Evolutionary conservation across 1,140 invertebrate species (phyloP), one percentile per base, ranked within the genome.

Genomic region (Chrysomallon squamiferum): DNA sequence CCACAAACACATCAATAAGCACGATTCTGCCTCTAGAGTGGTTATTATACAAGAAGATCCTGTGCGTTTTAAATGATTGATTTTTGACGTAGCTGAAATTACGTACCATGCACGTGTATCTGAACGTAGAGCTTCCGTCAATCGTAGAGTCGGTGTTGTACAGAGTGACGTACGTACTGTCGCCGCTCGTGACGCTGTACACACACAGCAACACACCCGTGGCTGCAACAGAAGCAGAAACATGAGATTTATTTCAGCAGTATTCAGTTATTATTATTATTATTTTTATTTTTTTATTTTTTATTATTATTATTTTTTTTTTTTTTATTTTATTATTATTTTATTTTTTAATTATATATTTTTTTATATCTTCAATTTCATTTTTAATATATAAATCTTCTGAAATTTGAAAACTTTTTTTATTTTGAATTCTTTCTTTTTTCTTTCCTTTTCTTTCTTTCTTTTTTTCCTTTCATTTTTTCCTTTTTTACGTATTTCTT

Each of bases 101-200:
- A 61, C 67, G 59, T 71, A 76, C 76, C 59, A 74, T 59, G 63
- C 76, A 78, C 30, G 72, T 66, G 30, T 54, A 73, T 47, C 66
- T 64, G 62, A 69, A 79, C 22, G 73, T 75, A 0, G 65, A 66
- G 1, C 30, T 38, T 11, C 69, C 69, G 32, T 78, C 68, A 13
- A 62, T 63, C 0, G 59, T 68, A 7, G 13, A 20, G 62, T 78
- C 76, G 6, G 49, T 41, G 62, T 78, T 78, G 47, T 72, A 72
- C 3, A 72, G 45, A 3, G 73, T 67, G 0, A 66, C n/a, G 41
- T 69, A 76, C 0, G 69, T 72, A 32, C 43, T 62, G 18, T 27
- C 52, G 18, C 68, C 66, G 32, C 52, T 54, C 15, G 61, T 65
- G 1, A 62, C 56, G 43, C 27, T 57, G 35, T 62, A 43, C n/a